Percentiles rank a stretch among this genome's conserved stretches.
phyloP scores from a whole-genome alignment of 2,888 invertebrate species.

The Thera britannica region DNA sequence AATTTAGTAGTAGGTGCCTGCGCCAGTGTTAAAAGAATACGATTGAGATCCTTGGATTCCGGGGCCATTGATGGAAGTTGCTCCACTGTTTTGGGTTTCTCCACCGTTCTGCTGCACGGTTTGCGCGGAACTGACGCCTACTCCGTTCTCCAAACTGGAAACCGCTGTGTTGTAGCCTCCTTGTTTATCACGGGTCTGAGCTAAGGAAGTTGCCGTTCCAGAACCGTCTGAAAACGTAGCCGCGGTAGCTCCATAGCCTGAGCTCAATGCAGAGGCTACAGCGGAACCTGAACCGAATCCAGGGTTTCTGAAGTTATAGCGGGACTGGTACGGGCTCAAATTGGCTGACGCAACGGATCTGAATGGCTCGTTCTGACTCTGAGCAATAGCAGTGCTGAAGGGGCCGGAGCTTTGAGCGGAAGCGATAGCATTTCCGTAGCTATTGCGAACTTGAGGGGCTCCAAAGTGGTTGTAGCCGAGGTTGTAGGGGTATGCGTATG shows the following conservation, averaged over 20 bases:
- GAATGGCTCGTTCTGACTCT: constrained; percentile 54
- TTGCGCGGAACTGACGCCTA: constrained; percentile 64
- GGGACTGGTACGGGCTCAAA: constrained; percentile 49
- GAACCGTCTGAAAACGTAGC: constrained; percentile 47
- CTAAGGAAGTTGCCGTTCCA: constrained; percentile 59
- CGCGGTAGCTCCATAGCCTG: constrained; percentile 42
- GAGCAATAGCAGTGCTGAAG: constrained; percentile 61
- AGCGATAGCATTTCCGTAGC: constrained; percentile 54
- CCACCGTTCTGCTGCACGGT: constrained; percentile 59
- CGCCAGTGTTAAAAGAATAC: constrained; percentile 64
- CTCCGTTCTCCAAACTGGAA: constrained; percentile 64
- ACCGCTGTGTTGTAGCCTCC: constrained; percentile 55
- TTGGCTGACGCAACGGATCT: constrained; percentile 60
- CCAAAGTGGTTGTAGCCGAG: constrained; percentile 33
- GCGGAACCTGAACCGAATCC: constrained; percentile 50
- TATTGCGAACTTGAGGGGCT: constrained; percentile 39
- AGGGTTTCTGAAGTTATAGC: constrained; percentile 30
- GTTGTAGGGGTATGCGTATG: constrained; percentile 47
- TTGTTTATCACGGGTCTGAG: constrained; percentile 50
- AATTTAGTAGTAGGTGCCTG: constrained; percentile 53
- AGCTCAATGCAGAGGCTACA: constrained; percentile 48
- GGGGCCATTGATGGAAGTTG: constrained; percentile 65
- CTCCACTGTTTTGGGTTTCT: constrained; percentile 60
- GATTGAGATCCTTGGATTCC: constrained; percentile 68
- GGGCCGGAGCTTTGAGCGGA: constrained; percentile 62